Evolutionary conservation across 1,140 invertebrate species (phyloP), one percentile per base, ranked within the genome.

Genomic region (Drosophila quadrilineata): DNA sequence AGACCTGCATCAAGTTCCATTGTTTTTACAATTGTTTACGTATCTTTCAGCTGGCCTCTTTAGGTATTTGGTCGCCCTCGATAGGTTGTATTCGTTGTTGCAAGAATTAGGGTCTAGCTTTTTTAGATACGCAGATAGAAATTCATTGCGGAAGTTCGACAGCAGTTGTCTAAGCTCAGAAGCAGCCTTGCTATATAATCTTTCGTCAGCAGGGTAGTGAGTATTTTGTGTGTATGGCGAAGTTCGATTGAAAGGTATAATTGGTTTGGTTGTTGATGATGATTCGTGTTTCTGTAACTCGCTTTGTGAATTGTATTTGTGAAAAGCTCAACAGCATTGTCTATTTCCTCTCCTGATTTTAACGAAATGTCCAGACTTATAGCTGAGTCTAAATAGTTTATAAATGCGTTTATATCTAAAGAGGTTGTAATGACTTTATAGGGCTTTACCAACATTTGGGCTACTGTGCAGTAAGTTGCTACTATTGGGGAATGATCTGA

Each of bases 381-480:
- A 17, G 63, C 36, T 41, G 22, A 22, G 22, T 63, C 64, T 29
- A 63, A 3, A 29, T 46, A 63, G 28, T 24, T 56, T 19, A 48
- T 58, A 40, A 68, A 54, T 1, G 33, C 57, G 26, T 53, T 40
- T 19, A 66, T 57, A 24, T 67, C 16, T 38, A 52, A 89, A 26
- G 50, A 59, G 12, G 36, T 19, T 22, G 50, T 31, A 6, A 53
- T 54, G 21, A 28, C 8, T 31, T 56, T 56, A 26, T 35, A 40
- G 26, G 14, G 31, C 19, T 57, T 68, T 26, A 29, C 14, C 24
- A 45, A 21, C 29, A 26, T 22, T 14, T 43, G 41, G n/a, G 41
- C 21, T 35, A 36, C 22, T 46, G 49, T 35, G 41, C 48, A 45
- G 22, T 36, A 69, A 9, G 26, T 60, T 6, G 36, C 57, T 28